These are phyloP conservation scores for Chloroceryle inda DNA, from an alignment of 2,797 vertebrate species.

Conservation along the genomic window DNA sequence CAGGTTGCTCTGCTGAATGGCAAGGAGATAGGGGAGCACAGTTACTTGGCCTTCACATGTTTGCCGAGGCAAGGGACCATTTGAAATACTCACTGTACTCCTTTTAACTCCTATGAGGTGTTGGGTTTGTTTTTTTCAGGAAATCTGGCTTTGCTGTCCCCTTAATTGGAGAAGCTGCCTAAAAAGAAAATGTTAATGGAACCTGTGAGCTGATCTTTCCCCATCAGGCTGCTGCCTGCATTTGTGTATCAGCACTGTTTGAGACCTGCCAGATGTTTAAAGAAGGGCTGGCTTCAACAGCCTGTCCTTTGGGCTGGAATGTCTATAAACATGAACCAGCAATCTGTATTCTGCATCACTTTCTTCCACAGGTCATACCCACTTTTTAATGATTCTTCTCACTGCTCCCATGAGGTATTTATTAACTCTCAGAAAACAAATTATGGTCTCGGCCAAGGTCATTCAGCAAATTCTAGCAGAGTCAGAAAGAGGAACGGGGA, in stretches of 20 bases:
- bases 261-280: neutral
- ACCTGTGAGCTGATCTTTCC: neutral
- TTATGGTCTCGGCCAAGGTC: conserved; percentile 30
- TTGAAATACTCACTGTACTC: neutral
- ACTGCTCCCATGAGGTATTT: neutral
- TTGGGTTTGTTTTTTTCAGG: neutral
- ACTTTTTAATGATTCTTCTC: neutral
- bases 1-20: neutral
- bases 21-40: neutral
- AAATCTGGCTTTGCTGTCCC: neutral
- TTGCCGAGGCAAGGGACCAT: neutral
- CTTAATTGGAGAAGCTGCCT: neutral
- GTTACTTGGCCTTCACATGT: neutral
- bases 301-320: neutral
- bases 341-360: neutral
- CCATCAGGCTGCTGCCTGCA: neutral
- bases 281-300: neutral
- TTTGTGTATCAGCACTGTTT: neutral
- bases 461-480: neutral
- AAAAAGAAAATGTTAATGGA: neutral
- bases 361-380: neutral
- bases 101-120: neutral
- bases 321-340: neutral
- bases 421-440: conserved; percentile 51
- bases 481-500: neutral